These are phyloP conservation scores for Hippopotamus amphibius DNA, from an alignment of 2,113 vertebrate species.

Conservation along the genomic window DNA sequence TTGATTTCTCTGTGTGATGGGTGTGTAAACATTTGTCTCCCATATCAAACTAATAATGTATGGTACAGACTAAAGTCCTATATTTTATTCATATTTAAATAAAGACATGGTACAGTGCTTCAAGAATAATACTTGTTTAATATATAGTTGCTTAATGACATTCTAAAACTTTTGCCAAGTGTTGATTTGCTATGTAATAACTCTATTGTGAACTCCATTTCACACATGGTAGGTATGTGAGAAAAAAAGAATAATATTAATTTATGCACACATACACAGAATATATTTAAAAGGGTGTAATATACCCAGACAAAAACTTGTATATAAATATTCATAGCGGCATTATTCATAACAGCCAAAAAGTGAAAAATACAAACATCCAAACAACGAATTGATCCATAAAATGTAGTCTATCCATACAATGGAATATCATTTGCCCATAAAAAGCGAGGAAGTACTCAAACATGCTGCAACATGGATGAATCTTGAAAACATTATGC, in stretches of 20 bases:
- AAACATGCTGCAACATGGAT: not conserved
- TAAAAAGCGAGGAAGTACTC: not conserved
- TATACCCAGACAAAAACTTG: not conserved
- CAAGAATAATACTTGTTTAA: not conserved
- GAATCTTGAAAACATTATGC: not conserved
- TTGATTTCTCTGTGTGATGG: not conserved
- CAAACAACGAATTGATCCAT: not conserved
- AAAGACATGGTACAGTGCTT: not conserved
- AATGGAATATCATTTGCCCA: not conserved
- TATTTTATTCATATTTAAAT: slow-evolving; percentile 6
- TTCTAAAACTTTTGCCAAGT: not conserved
- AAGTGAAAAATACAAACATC: not conserved
- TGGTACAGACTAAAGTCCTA: not conserved
- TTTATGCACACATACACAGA: not conserved
- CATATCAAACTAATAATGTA: not conserved
- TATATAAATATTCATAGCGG: not conserved
- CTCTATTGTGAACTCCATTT: not conserved
- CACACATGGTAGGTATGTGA: not conserved
- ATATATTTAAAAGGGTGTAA: not conserved
- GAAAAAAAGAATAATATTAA: not conserved
- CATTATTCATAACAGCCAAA: not conserved
- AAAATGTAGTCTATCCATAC: not conserved
- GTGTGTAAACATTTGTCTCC: not conserved
- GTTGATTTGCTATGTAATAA: not conserved
- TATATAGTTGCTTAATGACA: not conserved